Conservation (phyloP, 2,797 vertebrate species). For the Liasis olivaceus region DNA sequence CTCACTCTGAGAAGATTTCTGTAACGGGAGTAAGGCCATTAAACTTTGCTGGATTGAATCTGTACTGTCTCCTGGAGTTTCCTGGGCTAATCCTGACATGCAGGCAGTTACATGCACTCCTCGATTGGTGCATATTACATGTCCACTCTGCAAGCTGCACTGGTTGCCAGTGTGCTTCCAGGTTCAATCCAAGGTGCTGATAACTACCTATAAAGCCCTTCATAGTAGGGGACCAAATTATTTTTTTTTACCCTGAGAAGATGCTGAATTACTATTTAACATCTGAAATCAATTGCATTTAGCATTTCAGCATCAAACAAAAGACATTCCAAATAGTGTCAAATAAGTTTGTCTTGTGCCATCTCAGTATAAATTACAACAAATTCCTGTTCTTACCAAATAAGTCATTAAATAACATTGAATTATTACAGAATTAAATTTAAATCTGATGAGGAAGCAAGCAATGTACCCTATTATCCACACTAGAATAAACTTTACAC, state of each 20-base stretch:
- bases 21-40: too few species aligned
- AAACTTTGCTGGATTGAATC: too few species aligned
- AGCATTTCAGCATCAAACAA: neutral
- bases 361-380: constrained; percentile 48
- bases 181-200: too few species aligned
- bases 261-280: neutral
- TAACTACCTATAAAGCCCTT: too few species aligned
- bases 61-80: too few species aligned
- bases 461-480: neutral
- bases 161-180: too few species aligned
- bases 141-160: too few species aligned
- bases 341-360: neutral
- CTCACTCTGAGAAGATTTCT: too few species aligned
- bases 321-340: neutral
- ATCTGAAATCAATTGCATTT: rapidly evolving
- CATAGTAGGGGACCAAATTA: too few species aligned
- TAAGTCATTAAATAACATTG: neutral
- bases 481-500: neutral
- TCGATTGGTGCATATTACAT: too few species aligned
- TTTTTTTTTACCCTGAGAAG: neutral
- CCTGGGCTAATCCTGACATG: too few species aligned
- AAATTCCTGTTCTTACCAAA: constrained; percentile 52
- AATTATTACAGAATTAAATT: neutral
- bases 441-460: neutral
- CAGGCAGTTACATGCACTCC: too few species aligned